These are phyloP conservation scores for Pachliopta kotzebuea DNA, from an alignment of 2,888 invertebrate genomes.

Conservation along the genomic window DNA sequence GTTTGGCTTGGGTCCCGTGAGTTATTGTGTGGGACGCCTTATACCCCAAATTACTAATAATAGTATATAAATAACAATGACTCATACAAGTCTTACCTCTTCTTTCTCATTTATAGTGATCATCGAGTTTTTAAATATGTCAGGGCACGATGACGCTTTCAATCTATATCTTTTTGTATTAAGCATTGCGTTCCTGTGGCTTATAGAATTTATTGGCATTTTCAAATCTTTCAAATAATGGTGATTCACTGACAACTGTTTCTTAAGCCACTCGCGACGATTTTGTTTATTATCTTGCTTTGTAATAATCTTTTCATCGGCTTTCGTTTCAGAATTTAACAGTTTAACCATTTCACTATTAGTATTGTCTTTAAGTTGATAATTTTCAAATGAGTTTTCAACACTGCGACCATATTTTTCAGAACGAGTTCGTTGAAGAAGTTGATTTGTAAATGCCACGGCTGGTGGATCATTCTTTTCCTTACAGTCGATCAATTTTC, in stretches of 20 bases:
- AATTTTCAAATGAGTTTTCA: slow-evolving; percentile 46
- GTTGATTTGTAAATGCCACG: slow-evolving; percentile 48
- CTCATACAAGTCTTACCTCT: slow-evolving; percentile 80
- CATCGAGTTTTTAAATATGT: slow-evolving; percentile 95
- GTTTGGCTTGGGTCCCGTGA: too few relatives aligned
- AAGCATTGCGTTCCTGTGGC: slow-evolving; percentile 92
- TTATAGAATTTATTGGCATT: slow-evolving; percentile 89
- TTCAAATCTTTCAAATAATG: slow-evolving; percentile 87
- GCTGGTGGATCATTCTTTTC: slow-evolving; percentile 52
- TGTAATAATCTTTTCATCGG: slow-evolving; percentile 53
- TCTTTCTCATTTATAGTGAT: slow-evolving; percentile 88
- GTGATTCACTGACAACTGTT: slow-evolving; percentile 79
- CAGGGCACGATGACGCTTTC: slow-evolving; percentile 94
- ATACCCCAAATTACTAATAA: too few relatives aligned
- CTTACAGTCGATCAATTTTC: slow-evolving; percentile 29
- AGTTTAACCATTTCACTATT: slow-evolving; percentile 47
- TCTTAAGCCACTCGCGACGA: slow-evolving; percentile 70
- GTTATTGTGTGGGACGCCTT: too few relatives aligned
- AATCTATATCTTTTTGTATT: slow-evolving; percentile 90
- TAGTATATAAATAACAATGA: too few relatives aligned
- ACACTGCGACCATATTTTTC: slow-evolving; percentile 49
- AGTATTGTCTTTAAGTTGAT: slow-evolving; percentile 50
- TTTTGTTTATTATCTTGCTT: slow-evolving; percentile 70
- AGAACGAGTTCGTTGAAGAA: slow-evolving; percentile 57
- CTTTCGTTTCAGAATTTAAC: slow-evolving; percentile 52